Percentiles rank a stretch among this genome's conserved stretches.
phyloP scores from a whole-genome alignment of 2,888 invertebrate genomes.

The Liodrosophila aerea region DNA sequence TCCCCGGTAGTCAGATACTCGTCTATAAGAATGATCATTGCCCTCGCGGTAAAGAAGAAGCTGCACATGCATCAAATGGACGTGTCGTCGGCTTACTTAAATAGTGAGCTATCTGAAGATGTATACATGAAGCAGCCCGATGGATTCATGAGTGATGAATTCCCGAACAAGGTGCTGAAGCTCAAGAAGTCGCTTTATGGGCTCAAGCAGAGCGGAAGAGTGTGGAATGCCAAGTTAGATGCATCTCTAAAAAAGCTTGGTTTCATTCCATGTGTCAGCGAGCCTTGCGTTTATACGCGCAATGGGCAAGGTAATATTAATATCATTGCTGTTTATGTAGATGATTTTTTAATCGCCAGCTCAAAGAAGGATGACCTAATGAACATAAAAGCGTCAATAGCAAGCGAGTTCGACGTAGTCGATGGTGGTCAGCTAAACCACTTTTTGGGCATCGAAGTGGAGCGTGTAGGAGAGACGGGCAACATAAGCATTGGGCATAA shows the following conservation, averaged over 20 bases:
- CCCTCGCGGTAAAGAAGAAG: slow-evolving; percentile 3
- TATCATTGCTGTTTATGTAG: slow-evolving; percentile 6
- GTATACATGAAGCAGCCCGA: too few species aligned
- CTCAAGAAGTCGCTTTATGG: too few species aligned
- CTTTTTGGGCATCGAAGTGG: slow-evolving; percentile 5
- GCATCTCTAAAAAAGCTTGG: background rate
- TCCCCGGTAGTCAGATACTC: slow-evolving; percentile 5
- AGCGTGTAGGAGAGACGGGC: too few species aligned
- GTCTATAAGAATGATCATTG: slow-evolving; percentile 4
- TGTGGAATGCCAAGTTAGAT: too few species aligned
- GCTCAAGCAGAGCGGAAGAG: too few species aligned
- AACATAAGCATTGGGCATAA: too few species aligned
- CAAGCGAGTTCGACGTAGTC: too few species aligned
- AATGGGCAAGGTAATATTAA: slow-evolving; percentile 2
- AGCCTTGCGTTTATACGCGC: slow-evolving; percentile 5
- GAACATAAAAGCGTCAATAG: slow-evolving; percentile 1
- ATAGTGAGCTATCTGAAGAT: too few species aligned
- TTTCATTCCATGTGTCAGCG: slow-evolving; percentile 7
- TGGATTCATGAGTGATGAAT: too few species aligned
- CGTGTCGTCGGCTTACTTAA: too few species aligned
- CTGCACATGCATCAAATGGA: slow-evolving; percentile 11
- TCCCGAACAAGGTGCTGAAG: too few species aligned
- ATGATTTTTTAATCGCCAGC: slow-evolving; percentile 5
- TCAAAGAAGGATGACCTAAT: slow-evolving; percentile 1
- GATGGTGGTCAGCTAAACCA: background rate